These are phyloP conservation scores for Uloborus diversus DNA, from an alignment of 1,140 invertebrate genomes.

Conservation along the genomic window DNA sequence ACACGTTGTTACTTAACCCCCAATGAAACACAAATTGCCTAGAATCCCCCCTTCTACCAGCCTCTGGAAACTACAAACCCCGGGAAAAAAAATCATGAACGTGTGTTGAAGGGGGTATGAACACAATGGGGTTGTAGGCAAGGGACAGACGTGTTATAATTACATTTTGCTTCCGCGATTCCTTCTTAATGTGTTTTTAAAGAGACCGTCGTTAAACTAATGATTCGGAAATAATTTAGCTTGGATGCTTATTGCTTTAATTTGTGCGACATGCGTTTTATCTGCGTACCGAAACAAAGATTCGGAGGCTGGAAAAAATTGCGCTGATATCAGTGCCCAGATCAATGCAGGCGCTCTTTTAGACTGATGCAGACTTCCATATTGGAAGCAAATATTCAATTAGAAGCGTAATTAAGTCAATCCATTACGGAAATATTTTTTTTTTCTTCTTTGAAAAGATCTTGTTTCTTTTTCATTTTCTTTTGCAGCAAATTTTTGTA, in stretches of 20 bases:
- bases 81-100: too few relatives aligned
- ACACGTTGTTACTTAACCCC: too few relatives aligned
- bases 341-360: conserved; percentile 15
- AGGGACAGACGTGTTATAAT: conserved; percentile 52
- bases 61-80: too few relatives aligned
- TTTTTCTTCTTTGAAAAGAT: background rate
- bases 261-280: conserved; percentile 54
- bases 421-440: conserved; percentile 36
- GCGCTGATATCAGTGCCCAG: background rate
- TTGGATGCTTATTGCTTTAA: conserved; percentile 52
- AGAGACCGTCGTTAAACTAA: conserved; percentile 51
- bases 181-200: conserved; percentile 51
- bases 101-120: too few relatives aligned
- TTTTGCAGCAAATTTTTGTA: too few relatives aligned
- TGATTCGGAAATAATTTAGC: conserved; percentile 54
- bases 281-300: background rate
- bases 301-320: background rate
- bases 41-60: too few relatives aligned
- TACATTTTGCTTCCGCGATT: conserved; percentile 39
- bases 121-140: too few relatives aligned
- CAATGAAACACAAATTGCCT: too few relatives aligned
- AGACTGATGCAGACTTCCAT: conserved; percentile 7
- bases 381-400: conserved; percentile 36
- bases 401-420: conserved; percentile 45
- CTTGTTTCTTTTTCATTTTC: too few relatives aligned